A percentile compares a stretch with the other conserved stretches of the same genome.
phyloP scores from a whole-genome alignment of 1,140 invertebrate genomes.

The Carposina sasakii region DNA sequence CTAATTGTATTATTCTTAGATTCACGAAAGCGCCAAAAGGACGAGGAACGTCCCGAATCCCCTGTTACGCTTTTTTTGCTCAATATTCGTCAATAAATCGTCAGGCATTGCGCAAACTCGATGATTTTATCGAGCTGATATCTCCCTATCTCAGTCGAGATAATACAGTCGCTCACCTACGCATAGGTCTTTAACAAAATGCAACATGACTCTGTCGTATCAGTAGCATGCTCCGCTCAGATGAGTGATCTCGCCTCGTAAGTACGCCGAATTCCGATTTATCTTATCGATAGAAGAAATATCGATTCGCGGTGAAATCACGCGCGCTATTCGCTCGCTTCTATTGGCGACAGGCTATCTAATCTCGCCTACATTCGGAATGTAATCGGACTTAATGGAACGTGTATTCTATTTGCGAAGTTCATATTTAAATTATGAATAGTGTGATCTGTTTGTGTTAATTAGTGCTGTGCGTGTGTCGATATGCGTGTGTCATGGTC shows the following conservation, averaged over 20 bases:
- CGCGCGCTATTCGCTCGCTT: slow-evolving; percentile 48
- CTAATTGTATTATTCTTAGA: no score
- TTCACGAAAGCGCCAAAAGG: no score
- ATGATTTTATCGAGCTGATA: slow-evolving; percentile 11
- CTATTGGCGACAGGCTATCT: slow-evolving; percentile 46
- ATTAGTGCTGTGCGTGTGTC: slow-evolving; percentile 33
- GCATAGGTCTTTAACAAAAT: slow-evolving; percentile 15
- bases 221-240: slow-evolving; percentile 28
- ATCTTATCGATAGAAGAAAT: slow-evolving; percentile 53
- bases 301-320: slow-evolving; percentile 52
- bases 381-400: slow-evolving; percentile 35
- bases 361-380: slow-evolving; percentile 43
- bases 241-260: slow-evolving; percentile 32
- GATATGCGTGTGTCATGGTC: slow-evolving; percentile 52
- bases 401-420: slow-evolving; percentile 19
- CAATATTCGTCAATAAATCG: no score
- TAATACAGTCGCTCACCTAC: slow-evolving; percentile 32
- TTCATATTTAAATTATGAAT: slow-evolving; percentile 2
- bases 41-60: no score
- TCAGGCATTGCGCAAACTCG: slow-evolving; percentile 8
- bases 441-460: no score
- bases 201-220: slow-evolving; percentile 11
- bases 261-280: no score
- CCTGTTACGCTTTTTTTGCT: no score
- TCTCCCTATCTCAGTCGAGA: slow-evolving; percentile 21